phyloP scores from a whole-genome alignment of 2,888 invertebrate genomes.

The Smittia aterrima region DNA sequence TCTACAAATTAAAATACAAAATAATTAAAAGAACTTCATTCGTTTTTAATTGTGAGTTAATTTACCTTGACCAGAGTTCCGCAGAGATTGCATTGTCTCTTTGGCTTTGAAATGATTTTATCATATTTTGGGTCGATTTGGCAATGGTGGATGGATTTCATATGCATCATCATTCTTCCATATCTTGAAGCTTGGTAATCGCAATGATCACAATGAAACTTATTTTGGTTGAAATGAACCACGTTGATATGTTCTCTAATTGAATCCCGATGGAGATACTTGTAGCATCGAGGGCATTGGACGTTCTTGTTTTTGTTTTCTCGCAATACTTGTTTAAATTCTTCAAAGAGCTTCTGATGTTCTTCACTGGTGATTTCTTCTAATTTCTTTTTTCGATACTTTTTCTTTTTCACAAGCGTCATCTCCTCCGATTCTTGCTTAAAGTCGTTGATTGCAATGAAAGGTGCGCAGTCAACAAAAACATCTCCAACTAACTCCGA shows the following conservation, averaged over 20 bases:
- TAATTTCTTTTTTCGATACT: background rate
- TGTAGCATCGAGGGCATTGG: background rate
- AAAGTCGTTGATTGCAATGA: background rate
- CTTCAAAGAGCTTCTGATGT: conserved; percentile 4
- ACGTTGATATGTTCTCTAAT: background rate
- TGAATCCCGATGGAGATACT: background rate
- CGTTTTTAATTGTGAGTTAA: too few species aligned
- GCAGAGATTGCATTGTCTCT: background rate
- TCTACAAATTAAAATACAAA: too few species aligned
- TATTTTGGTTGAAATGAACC: background rate
- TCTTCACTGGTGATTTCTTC: background rate
- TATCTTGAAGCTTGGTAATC: background rate
- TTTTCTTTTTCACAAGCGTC: background rate
- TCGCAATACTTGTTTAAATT: background rate
- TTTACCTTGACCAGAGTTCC: background rate
- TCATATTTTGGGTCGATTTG: background rate
- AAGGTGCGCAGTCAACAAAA: conserved; percentile 2
- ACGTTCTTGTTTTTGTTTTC: background rate
- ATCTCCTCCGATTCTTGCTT: background rate
- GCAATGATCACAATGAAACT: background rate
- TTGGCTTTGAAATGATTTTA: background rate
- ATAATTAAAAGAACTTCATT: too few species aligned
- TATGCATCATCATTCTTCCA: background rate
- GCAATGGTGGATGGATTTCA: background rate
- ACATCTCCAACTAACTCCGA: background rate